Percentiles rank a stretch among this genome's conserved stretches.
These are phyloP conservation scores for Oplegnathus fasciatus DNA, from an alignment of 2,113 vertebrate species.

Conservation along the genomic window DNA sequence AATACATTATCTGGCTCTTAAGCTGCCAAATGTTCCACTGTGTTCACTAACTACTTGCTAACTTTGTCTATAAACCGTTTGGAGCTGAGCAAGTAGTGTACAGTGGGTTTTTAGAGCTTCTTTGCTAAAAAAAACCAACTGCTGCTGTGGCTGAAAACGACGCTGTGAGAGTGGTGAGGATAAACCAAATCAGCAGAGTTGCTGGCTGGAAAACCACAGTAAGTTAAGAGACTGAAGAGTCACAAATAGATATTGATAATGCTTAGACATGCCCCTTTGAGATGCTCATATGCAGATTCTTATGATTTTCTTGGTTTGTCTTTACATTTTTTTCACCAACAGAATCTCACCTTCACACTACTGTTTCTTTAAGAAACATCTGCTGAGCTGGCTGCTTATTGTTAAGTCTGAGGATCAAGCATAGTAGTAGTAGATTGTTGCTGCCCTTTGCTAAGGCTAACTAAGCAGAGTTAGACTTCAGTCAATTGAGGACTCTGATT, in stretches of 20 bases:
- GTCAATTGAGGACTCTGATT: background rate
- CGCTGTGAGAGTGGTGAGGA: background rate
- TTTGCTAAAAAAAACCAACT: background rate
- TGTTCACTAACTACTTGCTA: background rate
- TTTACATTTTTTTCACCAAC: background rate
- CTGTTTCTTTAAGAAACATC: slow-evolving; percentile 15
- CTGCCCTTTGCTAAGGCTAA: slow-evolving; percentile 32
- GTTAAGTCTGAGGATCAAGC: slow-evolving; percentile 28
- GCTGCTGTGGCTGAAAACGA: background rate
- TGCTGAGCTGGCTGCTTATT: slow-evolving; percentile 23
- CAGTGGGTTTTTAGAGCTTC: background rate
- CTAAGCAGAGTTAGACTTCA: slow-evolving; percentile 28
- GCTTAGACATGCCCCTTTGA: background rate
- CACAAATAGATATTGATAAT: background rate
- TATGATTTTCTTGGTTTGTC: background rate
- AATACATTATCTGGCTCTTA: background rate
- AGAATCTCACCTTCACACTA: background rate
- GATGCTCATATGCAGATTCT: background rate
- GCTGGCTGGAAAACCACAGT: background rate
- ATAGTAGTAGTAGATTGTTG: slow-evolving; percentile 13
- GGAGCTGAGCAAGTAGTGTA: background rate
- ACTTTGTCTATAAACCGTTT: background rate
- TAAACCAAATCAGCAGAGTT: background rate
- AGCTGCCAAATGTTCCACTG: background rate
- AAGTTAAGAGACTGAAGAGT: background rate